These are phyloP conservation scores for Anarhynchus alexandrinus DNA, from an alignment of 2,113 vertebrate species.

Conservation along the genomic window DNA sequence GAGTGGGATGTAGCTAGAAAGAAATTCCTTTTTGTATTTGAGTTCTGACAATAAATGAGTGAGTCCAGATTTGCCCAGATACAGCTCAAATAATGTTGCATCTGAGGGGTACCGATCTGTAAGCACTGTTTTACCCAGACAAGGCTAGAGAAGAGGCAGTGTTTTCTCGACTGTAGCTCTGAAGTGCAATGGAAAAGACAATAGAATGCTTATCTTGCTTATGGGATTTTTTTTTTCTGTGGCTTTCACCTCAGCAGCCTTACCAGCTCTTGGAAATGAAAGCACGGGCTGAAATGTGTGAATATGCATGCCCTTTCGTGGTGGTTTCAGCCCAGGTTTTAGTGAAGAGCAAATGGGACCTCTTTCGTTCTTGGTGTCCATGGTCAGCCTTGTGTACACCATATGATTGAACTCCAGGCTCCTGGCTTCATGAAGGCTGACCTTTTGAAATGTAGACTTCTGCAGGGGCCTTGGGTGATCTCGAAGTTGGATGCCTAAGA, in stretches of 20 bases:
- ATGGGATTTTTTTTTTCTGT: neutral
- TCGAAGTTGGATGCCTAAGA: neutral
- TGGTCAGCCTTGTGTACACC: neutral
- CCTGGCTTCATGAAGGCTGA: neutral
- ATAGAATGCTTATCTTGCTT: rapidly evolving
- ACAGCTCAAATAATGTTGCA: neutral
- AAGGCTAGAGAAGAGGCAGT: neutral
- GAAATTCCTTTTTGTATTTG: neutral
- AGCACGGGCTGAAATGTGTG: neutral
- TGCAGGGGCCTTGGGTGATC: neutral
- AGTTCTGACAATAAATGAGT: neutral
- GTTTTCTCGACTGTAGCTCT: neutral
- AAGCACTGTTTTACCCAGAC: neutral
- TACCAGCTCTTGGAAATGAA: neutral
- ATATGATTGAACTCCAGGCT: neutral
- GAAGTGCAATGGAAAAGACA: neutral
- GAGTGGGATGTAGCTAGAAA: neutral
- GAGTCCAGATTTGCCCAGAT: neutral
- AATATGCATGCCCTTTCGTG: rapidly evolving
- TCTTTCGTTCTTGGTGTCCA: rapidly evolving
- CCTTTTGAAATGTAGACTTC: neutral
- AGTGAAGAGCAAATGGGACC: neutral
- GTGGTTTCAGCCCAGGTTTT: neutral
- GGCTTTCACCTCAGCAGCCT: neutral
- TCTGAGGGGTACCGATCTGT: neutral